Evolutionary conservation across 2,797 vertebrate genomes (phyloP).

Genomic region (Falco peregrinus): DNA sequence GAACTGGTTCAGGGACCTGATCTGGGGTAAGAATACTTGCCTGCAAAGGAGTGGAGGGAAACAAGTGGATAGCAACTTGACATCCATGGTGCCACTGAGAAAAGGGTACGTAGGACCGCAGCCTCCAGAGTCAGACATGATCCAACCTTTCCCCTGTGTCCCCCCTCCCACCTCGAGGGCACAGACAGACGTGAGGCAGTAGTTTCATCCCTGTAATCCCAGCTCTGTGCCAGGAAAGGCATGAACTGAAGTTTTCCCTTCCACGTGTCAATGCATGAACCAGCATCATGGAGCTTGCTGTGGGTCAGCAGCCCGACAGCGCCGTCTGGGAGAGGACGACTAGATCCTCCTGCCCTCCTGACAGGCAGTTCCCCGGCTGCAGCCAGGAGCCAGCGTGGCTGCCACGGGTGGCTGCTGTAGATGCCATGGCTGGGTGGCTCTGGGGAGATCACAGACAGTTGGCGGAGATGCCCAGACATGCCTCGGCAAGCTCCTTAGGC

Average conservation of each 20-base stretch:
- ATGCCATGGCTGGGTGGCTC: background rate
- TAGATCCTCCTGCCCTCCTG: background rate
- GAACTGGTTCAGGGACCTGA: background rate
- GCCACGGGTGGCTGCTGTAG: background rate
- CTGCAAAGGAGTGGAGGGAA: background rate
- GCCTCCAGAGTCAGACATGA: background rate
- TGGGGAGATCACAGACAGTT: no score
- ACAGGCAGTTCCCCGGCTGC: background rate
- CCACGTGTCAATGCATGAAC: rapidly evolving
- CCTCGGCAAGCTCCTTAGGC: background rate
- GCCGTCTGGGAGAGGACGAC: background rate
- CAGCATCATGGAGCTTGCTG: background rate
- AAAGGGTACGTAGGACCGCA: background rate
- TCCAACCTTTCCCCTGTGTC: background rate
- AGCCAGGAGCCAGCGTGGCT: background rate
- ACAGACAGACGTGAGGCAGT: background rate
- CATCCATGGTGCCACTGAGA: background rate
- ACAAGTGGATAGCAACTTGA: background rate
- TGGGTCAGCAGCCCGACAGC: background rate
- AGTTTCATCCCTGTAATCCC: background rate
- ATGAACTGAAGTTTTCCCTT: background rate
- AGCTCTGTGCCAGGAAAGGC: background rate
- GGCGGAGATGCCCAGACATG: background rate
- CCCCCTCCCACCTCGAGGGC: background rate
- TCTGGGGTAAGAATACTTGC: background rate